Conservation (phyloP, 2,888 invertebrate species). For the Xiphydria camelus region DNA sequence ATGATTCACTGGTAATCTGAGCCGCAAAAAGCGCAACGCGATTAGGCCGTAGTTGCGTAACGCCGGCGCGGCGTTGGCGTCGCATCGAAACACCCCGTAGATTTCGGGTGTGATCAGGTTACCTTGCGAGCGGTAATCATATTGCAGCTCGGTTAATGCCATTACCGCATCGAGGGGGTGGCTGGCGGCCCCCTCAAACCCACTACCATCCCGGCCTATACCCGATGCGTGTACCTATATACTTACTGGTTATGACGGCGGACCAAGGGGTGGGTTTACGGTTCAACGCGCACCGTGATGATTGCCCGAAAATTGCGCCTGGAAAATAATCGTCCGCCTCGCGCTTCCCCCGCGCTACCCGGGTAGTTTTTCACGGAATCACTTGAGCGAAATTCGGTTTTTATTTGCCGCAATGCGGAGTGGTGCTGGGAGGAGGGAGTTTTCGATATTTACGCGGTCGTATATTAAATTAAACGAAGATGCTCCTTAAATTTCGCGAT, state of each 20-base stretch:
- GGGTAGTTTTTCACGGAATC: constrained; percentile 29
- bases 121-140: constrained; percentile 57
- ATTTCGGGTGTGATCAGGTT: constrained; percentile 56
- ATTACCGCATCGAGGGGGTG: constrained; percentile 50
- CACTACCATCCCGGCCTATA: background rate
- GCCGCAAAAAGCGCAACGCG: constrained; percentile 56
- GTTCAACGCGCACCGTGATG: constrained; percentile 49
- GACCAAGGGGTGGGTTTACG: constrained; percentile 51
- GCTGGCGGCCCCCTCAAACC: constrained; percentile 27
- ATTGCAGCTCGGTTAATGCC: constrained; percentile 57
- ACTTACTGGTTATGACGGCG: constrained; percentile 56
- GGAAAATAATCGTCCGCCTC: too few relatives aligned
- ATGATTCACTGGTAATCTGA: constrained; percentile 57
- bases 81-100: constrained; percentile 37
- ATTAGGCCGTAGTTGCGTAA: constrained; percentile 49
- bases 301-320: too few relatives aligned
- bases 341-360: constrained; percentile 20
- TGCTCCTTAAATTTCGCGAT: too few relatives aligned
- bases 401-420: too few relatives aligned
- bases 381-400: too few relatives aligned
- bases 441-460: too few relatives aligned
- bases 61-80: constrained; percentile 31
- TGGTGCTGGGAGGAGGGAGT: too few relatives aligned
- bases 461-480: too few relatives aligned
- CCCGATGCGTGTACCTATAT: too few relatives aligned